Conservation (phyloP, 2,113 vertebrate species). For the Danionella cerebrum region DNA sequence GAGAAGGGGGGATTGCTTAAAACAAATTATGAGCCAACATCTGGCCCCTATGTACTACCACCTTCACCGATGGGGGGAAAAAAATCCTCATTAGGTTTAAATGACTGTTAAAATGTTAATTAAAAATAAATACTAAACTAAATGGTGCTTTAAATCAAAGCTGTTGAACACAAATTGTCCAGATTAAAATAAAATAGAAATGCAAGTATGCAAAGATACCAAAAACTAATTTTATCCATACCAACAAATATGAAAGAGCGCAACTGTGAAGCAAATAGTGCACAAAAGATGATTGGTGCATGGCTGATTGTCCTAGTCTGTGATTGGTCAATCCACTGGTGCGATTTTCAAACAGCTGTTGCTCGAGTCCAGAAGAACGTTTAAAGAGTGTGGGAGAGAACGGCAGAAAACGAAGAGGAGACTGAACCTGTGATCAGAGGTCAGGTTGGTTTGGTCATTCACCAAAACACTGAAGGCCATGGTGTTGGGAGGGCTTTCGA, state of each 20-base stretch:
- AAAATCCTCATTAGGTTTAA: slow-evolving; percentile 20
- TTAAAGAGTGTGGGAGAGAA: slow-evolving; percentile 10
- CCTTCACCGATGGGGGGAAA: neutral
- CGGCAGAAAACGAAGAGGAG: neutral
- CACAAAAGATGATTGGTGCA: neutral
- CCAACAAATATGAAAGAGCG: slow-evolving; percentile 1
- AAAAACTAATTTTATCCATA: slow-evolving; percentile 16
- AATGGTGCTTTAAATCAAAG: neutral
- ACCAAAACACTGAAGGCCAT: slow-evolving; percentile 3
- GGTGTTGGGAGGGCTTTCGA: too few relatives aligned
- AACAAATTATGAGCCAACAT: too few relatives aligned
- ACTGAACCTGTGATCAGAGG: slow-evolving; percentile 6
- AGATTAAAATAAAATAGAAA: slow-evolving; percentile 18
- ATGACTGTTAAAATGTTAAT: slow-evolving; percentile 22
- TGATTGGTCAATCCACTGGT: neutral
- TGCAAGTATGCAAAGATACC: slow-evolving; percentile 12
- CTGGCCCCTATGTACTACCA: slow-evolving; percentile 22
- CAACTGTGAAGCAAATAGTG: slow-evolving; percentile 7
- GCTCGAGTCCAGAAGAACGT: neutral
- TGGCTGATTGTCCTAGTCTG: slow-evolving; percentile 23
- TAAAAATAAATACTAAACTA: slow-evolving; percentile 31
- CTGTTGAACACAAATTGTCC: neutral
- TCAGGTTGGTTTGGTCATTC: slow-evolving; percentile 22
- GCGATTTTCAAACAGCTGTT: neutral
- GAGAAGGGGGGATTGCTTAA: too few relatives aligned